Conservation (phyloP, 2,797 vertebrate species). For the Pseudocheirus occidentalis region DNA sequence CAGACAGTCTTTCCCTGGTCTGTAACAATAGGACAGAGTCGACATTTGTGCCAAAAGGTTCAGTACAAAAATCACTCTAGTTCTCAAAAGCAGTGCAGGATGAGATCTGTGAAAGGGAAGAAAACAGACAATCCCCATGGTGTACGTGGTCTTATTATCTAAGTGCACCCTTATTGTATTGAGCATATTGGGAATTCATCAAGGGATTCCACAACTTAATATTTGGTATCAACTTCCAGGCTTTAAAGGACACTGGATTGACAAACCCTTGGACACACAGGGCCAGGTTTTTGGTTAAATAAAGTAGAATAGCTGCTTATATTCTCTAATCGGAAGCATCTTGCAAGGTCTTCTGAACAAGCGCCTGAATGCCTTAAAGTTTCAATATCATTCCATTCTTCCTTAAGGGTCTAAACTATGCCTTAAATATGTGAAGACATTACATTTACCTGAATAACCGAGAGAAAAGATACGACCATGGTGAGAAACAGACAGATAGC, state of each 20-base stretch:
- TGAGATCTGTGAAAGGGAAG: neutral
- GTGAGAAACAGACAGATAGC: constrained; percentile 17
- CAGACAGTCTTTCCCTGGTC: constrained; percentile 51
- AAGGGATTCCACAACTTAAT: neutral
- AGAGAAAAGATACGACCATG: constrained; percentile 9
- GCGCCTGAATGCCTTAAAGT: neutral
- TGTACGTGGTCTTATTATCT: neutral
- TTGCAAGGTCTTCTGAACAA: constrained; percentile 16
- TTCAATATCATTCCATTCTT: neutral
- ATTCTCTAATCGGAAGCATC: constrained; percentile 16
- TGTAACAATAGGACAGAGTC: constrained; percentile 6
- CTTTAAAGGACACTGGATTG: neutral
- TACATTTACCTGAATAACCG: constrained; percentile 27
- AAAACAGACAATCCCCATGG: neutral
- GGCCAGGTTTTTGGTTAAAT: neutral
- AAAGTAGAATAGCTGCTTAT: constrained; percentile 14
- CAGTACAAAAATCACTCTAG: constrained; percentile 3
- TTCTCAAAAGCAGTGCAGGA: neutral
- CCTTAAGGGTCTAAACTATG: neutral
- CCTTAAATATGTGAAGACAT: neutral
- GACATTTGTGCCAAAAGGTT: constrained; percentile 15
- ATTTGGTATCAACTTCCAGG: neutral
- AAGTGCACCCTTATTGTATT: neutral
- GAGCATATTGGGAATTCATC: neutral
- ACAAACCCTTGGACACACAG: neutral